phyloP scores from a whole-genome alignment of 2,888 invertebrate genomes.

The Ptilodon capucinus region DNA sequence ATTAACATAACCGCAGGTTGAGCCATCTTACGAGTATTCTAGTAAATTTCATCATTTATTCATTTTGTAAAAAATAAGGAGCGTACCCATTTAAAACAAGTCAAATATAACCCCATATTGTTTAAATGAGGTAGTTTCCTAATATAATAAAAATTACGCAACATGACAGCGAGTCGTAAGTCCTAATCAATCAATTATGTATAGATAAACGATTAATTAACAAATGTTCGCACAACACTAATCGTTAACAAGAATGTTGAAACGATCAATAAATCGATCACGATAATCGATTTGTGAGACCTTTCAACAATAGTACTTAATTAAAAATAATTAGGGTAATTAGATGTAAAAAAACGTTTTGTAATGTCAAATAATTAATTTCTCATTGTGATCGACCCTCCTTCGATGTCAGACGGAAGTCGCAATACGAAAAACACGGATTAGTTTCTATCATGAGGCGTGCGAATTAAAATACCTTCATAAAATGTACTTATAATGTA shows the following conservation, averaged over 20 bases:
- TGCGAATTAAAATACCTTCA: too few species aligned
- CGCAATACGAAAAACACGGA: too few species aligned
- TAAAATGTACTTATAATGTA: too few species aligned
- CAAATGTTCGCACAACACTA: not conserved
- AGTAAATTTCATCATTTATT: too few species aligned
- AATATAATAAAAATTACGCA: not conserved
- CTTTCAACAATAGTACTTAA: constrained; percentile 10
- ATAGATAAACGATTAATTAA: constrained; percentile 9
- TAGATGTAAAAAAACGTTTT: not conserved
- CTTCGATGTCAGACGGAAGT: too few species aligned
- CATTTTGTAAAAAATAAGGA: too few species aligned
- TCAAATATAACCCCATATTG: too few species aligned
- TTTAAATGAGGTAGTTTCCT: too few species aligned
- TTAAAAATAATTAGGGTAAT: constrained; percentile 5
- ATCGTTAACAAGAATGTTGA: constrained; percentile 6
- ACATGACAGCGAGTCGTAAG: constrained; percentile 6
- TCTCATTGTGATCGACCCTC: not conserved
- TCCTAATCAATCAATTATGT: constrained; percentile 9
- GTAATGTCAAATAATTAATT: not conserved
- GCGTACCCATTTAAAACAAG: too few species aligned
- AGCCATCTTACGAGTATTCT: too few species aligned
- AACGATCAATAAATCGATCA: constrained; percentile 9
- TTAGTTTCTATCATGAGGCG: too few species aligned
- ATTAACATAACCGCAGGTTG: too few species aligned
- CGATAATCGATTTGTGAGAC: constrained; percentile 10